A percentile compares a stretch with the other conserved stretches of the same genome.
Conservation (phyloP, 2,888 invertebrate species). For the Cryptus armator region DNA sequence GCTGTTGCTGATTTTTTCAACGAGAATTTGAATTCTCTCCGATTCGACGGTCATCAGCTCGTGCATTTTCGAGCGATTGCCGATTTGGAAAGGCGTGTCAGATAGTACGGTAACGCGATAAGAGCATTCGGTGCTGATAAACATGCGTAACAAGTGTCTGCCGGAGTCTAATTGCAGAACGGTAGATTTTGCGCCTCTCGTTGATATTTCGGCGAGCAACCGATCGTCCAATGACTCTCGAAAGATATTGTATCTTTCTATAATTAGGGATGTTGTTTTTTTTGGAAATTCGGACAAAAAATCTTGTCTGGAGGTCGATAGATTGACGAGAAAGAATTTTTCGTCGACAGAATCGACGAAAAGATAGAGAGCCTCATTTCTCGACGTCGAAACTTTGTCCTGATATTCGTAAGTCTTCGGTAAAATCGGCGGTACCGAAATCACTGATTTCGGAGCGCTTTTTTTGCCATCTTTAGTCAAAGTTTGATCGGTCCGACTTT, state of each 20-base stretch:
- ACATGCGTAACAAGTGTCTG: slow-evolving; percentile 73
- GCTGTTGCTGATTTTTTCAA: slow-evolving; percentile 59
- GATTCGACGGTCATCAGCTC: slow-evolving; percentile 75
- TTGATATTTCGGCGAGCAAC: slow-evolving; percentile 45
- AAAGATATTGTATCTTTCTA: slow-evolving; percentile 68
- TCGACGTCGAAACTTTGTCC: slow-evolving; percentile 56
- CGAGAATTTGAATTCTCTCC: slow-evolving; percentile 60
- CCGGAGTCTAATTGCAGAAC: slow-evolving; percentile 75
- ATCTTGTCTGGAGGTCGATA: slow-evolving; percentile 54
- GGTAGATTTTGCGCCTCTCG: slow-evolving; percentile 69
- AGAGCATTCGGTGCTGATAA: slow-evolving; percentile 63
- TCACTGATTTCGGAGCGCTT: slow-evolving; percentile 7
- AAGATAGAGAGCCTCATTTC: slow-evolving; percentile 75
- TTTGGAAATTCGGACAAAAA: background rate
- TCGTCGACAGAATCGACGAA: slow-evolving; percentile 73
- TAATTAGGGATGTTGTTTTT: slow-evolving; percentile 62
- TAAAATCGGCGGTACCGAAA: background rate
- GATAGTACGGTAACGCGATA: slow-evolving; percentile 72
- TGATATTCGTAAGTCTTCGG: slow-evolving; percentile 40
- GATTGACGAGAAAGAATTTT: slow-evolving; percentile 74
- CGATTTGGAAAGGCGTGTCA: slow-evolving; percentile 73
- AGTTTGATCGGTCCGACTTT: slow-evolving; percentile 21
- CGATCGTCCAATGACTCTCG: background rate
- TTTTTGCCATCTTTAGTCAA: slow-evolving; percentile 43
- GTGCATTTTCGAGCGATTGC: slow-evolving; percentile 73